These are phyloP conservation scores for Lysiphlebus fabarum DNA, from an alignment of 1,140 invertebrate genomes.

Conservation along the genomic window DNA sequence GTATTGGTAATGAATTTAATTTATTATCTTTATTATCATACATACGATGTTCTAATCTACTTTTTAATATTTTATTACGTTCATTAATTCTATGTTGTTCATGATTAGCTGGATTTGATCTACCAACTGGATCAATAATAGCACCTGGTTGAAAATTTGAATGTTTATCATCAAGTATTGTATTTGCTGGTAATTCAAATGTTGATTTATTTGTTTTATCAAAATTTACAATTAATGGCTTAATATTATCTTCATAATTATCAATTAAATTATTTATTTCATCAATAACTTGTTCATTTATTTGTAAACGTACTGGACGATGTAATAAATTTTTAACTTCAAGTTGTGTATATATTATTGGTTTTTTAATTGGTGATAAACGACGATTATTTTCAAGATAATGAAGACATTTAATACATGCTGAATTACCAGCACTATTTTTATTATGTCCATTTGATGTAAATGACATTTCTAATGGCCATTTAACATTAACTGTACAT, in stretches of 20 bases:
- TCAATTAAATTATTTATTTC: slow-evolving; percentile 32
- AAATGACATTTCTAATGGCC: slow-evolving; percentile 40
- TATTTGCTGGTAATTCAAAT: not conserved
- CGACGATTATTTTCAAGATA: slow-evolving; percentile 35
- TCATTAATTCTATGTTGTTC: not conserved
- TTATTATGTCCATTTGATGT: slow-evolving; percentile 28
- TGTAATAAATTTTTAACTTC: slow-evolving; percentile 16
- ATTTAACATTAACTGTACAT: slow-evolving; percentile 34
- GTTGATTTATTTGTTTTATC: not conserved
- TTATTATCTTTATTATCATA: slow-evolving; percentile 12
- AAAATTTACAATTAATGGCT: slow-evolving; percentile 5
- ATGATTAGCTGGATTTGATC: slow-evolving; percentile 1
- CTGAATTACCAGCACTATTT: slow-evolving; percentile 21
- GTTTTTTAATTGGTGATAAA: slow-evolving; percentile 27
- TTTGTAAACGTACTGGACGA: slow-evolving; percentile 21
- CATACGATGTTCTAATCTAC: not conserved
- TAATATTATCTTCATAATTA: slow-evolving; percentile 29
- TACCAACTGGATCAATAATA: slow-evolving; percentile 26
- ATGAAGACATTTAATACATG: slow-evolving; percentile 36
- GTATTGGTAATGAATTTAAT: slow-evolving; percentile 17
- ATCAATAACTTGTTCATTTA: slow-evolving; percentile 28
- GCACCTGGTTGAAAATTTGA: not conserved
- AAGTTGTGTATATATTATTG: slow-evolving; percentile 26
- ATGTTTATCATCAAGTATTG: slow-evolving; percentile 1
- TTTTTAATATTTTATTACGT: slow-evolving; percentile 16